Conservation (phyloP, 1,140 invertebrate species). For the Eriosoma lanigerum region DNA sequence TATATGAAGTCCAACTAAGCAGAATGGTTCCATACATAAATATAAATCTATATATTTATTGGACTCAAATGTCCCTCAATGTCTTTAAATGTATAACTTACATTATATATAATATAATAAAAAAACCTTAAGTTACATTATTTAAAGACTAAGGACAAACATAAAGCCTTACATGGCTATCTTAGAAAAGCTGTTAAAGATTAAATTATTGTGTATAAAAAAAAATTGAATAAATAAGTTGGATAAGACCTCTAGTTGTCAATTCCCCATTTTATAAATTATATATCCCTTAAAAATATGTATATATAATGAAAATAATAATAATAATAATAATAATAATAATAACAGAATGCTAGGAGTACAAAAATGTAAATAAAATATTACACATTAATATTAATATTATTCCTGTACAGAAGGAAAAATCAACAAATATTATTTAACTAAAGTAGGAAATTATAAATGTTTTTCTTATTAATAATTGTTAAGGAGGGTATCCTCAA, state of each 20-base stretch:
- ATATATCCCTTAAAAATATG: constrained; percentile 48
- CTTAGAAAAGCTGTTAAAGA: constrained; percentile 46
- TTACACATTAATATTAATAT: constrained; percentile 44
- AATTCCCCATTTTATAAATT: constrained; percentile 48
- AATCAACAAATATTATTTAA: constrained; percentile 52
- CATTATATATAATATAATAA: constrained; percentile 50
- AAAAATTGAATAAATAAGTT: constrained; percentile 49
- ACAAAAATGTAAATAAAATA: constrained; percentile 52
- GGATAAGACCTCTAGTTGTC: constrained; percentile 42
- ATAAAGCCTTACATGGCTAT: constrained; percentile 37
- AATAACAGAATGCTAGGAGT: constrained; percentile 52
- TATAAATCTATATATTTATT: constrained; percentile 40
- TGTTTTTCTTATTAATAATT: constrained; percentile 36
- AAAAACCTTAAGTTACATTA: constrained; percentile 50
- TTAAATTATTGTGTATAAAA: constrained; percentile 44
- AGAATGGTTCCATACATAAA: constrained; percentile 39
- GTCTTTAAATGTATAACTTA: constrained; percentile 51
- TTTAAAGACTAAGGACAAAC: constrained; percentile 51
- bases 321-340: constrained; percentile 33
- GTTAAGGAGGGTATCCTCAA: constrained; percentile 39
- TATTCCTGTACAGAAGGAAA: constrained; percentile 52
- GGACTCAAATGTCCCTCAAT: constrained; percentile 42
- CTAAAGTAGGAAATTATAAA: constrained; percentile 52
- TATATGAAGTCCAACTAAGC: constrained; percentile 18
- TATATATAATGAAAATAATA: constrained; percentile 45